Evolutionary conservation across 2,113 vertebrate species (phyloP).

Genomic region (Chionis minor): DNA sequence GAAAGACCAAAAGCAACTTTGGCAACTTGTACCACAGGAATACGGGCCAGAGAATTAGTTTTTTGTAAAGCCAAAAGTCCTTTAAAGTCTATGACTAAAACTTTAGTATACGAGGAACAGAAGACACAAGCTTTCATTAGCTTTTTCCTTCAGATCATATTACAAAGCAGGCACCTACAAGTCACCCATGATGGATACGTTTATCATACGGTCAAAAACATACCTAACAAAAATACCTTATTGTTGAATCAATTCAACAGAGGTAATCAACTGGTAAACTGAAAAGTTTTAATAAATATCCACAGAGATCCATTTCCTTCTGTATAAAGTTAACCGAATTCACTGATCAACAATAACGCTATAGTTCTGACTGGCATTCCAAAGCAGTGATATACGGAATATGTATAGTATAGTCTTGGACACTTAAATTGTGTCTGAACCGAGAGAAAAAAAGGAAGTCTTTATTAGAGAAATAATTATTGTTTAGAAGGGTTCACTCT

Average conservation of each 20-base stretch:
- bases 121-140: background rate
- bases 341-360: background rate
- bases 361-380: background rate
- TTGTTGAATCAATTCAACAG: background rate
- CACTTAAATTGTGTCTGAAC: background rate
- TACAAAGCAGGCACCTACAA: background rate
- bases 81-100: background rate
- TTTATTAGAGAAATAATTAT: background rate
- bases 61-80: background rate
- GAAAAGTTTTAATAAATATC: constrained; percentile 37
- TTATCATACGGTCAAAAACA: background rate
- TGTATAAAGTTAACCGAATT: background rate
- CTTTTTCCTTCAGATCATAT: background rate
- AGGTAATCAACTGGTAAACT: constrained; percentile 28
- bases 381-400: background rate
- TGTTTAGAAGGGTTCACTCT: background rate
- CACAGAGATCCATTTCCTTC: background rate
- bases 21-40: background rate
- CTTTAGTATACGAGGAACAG: background rate
- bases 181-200: background rate
- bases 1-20: background rate
- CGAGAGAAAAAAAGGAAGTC: background rate
- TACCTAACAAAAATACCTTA: background rate
- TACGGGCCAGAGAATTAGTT: background rate
- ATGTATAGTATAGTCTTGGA: background rate